A percentile compares a stretch with the other conserved stretches of the same genome.
phyloP scores from a whole-genome alignment of 2,888 invertebrate species.

The Eristalis intricaria region DNA sequence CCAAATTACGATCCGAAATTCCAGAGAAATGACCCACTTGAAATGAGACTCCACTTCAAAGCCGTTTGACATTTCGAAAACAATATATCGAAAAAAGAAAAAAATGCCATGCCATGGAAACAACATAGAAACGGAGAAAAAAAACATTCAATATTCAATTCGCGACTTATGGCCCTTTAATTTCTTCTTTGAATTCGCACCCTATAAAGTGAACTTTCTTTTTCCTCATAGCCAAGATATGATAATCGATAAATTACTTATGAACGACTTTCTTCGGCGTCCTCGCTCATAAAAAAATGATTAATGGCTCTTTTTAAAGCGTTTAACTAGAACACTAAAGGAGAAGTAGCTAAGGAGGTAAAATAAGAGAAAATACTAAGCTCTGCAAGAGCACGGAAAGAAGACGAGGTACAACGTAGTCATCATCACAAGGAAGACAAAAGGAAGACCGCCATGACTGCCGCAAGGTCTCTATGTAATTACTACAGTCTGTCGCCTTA shows the following conservation, averaged over 20 bases:
- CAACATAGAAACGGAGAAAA: background rate
- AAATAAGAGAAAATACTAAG: background rate
- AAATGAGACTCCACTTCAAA: background rate
- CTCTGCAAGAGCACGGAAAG: background rate
- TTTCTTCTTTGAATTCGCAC: constrained; percentile 61
- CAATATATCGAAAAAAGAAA: background rate
- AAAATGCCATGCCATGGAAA: background rate
- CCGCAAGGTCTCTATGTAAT: constrained; percentile 67
- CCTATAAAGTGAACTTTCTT: constrained; percentile 43
- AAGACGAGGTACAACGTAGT: constrained; percentile 15
- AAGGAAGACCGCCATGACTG: constrained; percentile 62
- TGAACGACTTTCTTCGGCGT: constrained; percentile 28
- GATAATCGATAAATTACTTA: constrained; percentile 70
- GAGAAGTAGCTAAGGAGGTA: constrained; percentile 1
- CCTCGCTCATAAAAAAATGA: constrained; percentile 55
- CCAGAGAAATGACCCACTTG: background rate
- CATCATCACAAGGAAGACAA: constrained; percentile 17
- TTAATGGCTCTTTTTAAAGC: constrained; percentile 63
- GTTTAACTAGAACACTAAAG: constrained; percentile 6
- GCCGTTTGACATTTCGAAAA: background rate
- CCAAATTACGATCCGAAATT: no score
- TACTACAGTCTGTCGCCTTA: constrained; percentile 68
- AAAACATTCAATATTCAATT: constrained; percentile 54
- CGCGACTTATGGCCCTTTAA: constrained; percentile 52
- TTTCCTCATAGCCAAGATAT: constrained; percentile 38